phyloP scores from a whole-genome alignment of 2,113 vertebrate species.

The Axis porcinus region DNA sequence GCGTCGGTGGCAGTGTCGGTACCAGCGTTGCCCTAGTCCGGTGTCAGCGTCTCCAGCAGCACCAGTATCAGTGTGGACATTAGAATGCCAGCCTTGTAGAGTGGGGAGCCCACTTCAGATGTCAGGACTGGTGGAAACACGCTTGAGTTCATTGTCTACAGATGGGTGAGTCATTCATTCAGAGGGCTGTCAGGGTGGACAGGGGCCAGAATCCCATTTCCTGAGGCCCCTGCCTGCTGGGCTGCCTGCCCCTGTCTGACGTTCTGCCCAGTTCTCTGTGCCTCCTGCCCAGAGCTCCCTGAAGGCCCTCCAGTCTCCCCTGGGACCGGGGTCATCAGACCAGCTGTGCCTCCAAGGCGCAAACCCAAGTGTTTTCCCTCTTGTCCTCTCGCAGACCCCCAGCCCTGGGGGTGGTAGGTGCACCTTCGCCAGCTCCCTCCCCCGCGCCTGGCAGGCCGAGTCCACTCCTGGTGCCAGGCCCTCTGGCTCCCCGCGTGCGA shows the following conservation, averaged over 20 bases:
- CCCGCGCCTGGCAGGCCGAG: fast-evolving
- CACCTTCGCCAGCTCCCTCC: not conserved
- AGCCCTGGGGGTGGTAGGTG: not conserved
- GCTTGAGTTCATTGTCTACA: fast-evolving
- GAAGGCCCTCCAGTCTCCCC: too few relatives aligned
- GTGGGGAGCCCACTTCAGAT: fast-evolving
- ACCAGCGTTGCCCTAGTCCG: fast-evolving
- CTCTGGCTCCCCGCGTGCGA: not conserved
- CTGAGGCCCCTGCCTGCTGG: not conserved
- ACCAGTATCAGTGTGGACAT: fast-evolving
- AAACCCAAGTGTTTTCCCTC: fast-evolving
- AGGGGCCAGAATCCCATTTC: fast-evolving
- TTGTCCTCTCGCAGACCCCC: fast-evolving
- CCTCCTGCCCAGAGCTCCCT: not conserved
- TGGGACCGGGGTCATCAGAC: fast-evolving
- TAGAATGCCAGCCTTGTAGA: fast-evolving
- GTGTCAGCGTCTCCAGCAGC: fast-evolving
- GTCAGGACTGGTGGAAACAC: fast-evolving
- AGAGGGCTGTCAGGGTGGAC: fast-evolving
- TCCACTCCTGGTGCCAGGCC: not conserved
- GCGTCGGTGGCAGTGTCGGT: fast-evolving
- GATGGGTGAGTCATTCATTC: fast-evolving
- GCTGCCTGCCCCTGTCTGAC: fast-evolving
- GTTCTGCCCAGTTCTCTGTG: fast-evolving
- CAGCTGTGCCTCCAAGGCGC: fast-evolving